Conservation (phyloP, 2,113 vertebrate genomes). For the Anguilla rostrata region DNA sequence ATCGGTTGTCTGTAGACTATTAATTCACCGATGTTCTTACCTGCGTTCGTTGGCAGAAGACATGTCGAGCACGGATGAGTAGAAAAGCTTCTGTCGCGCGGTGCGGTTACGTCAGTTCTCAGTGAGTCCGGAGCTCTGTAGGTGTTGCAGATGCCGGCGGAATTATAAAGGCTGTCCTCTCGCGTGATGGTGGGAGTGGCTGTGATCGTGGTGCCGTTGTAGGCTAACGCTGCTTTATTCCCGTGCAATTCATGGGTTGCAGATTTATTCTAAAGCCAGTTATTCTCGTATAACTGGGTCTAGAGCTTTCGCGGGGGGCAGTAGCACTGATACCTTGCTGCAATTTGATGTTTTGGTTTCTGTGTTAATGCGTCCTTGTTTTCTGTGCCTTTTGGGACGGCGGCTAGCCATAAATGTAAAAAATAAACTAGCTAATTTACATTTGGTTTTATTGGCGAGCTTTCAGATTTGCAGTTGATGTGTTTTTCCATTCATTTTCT, state of each 20-base stretch:
- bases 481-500: no score
- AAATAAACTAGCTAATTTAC: no score
- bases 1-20: neutral
- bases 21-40: slow-evolving; percentile 1
- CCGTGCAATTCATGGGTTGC: neutral
- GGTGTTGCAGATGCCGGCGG: neutral
- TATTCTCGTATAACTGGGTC: neutral
- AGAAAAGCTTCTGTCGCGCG: neutral
- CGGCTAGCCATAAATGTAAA: no score
- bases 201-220: neutral
- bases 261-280: neutral
- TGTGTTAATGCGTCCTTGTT: no score
- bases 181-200: slow-evolving; percentile 25
- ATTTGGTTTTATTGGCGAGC: no score
- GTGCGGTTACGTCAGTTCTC: neutral
- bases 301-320: neutral
- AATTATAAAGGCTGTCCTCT: neutral
- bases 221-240: neutral
- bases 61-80: neutral
- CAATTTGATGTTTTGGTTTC: neutral
- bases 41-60: slow-evolving; percentile 16
- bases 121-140: neutral
- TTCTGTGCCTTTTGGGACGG: no score
- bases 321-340: neutral
- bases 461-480: no score